Evolutionary conservation across 2,797 vertebrate genomes (phyloP), one percentile per base, ranked within the genome.

Genomic region (Cryptoblepharus egeriae): DNA sequence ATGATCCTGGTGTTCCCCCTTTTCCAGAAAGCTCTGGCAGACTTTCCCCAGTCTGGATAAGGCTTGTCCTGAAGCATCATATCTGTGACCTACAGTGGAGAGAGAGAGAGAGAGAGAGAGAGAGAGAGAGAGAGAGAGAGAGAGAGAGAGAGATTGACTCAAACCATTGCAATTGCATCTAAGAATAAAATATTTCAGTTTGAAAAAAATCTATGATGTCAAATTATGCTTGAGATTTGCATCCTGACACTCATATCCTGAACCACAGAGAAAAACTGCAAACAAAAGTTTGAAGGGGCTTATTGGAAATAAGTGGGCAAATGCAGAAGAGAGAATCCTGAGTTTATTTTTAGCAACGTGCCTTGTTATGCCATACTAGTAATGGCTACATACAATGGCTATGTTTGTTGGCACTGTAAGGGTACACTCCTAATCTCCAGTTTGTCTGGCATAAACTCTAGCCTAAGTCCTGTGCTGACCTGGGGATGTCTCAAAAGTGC

Each of bases 1-100:
- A 98, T 95, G 45, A 99, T 99, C 90, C 98, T 96, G 92, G 97
- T 96, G 81, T 98, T 97, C 87, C 98, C 98, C 90, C 95, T 96
- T 94, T 98, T 99, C 98, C 98, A 99, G 91, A 99, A 98, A 83
- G 95, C 95, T 93, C 98, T 96, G 35, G 97, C 97, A 9, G 97
- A 96, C 91, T 96, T 98, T 76, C 97, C 98, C 98, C 98, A 99
- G 28, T 97, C 96, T 86, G 98, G 98, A 79, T 99, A 99, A 58
- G 97, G 96, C 58, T 97, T 96, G 91, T 99, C 98, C 90, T 99
- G 98, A 80, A 99, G 97, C 98, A 99, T 99, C 98, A 99, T 99
- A 85, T 99, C 98, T 4, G 98, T 99, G 89, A 99, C 98, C 98
- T 99, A 87, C 24, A 90, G 18, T n/a, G 24, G 65, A 86, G 68